Evolutionary conservation across 1,140 invertebrate genomes (phyloP).

Genomic region (Brachionus calyciflorus): DNA sequence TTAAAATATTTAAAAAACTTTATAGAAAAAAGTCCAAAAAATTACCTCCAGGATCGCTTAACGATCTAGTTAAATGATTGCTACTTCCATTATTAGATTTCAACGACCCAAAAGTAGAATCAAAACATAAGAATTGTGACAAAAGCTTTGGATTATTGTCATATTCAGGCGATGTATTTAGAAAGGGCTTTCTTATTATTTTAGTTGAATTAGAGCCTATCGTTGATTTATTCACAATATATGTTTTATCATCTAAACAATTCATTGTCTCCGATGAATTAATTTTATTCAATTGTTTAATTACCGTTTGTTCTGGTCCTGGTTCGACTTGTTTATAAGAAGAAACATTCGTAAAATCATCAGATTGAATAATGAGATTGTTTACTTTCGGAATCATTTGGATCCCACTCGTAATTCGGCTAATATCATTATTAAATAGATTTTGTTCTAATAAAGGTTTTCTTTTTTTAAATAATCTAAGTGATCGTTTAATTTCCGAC

Average conservation of each 20-base stretch:
- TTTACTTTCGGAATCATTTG: background rate
- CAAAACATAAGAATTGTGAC: background rate
- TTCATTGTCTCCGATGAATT: constrained; percentile 20
- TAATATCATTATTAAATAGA: constrained; percentile 16
- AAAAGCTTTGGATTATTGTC: constrained; percentile 22
- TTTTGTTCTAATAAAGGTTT: constrained; percentile 1
- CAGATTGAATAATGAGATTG: background rate
- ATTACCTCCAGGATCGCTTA: background rate
- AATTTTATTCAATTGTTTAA: background rate
- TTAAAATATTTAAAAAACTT: background rate
- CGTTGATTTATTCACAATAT: constrained; percentile 7
- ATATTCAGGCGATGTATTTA: constrained; percentile 31
- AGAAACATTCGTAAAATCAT: constrained; percentile 5
- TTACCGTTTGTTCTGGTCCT: background rate
- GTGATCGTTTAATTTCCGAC: background rate
- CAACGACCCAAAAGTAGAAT: background rate
- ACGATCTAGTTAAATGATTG: constrained; percentile 2
- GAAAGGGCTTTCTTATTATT: constrained; percentile 4
- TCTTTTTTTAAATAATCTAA: constrained; percentile 21
- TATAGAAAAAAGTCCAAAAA: background rate
- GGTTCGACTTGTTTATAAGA: background rate
- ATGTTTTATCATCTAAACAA: constrained; percentile 25
- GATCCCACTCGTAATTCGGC: background rate
- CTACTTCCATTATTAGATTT: background rate
- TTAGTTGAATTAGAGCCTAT: constrained; percentile 1